Evolutionary conservation across 1,140 invertebrate genomes (phyloP).

Genomic region (Neodiprion lecontei): DNA sequence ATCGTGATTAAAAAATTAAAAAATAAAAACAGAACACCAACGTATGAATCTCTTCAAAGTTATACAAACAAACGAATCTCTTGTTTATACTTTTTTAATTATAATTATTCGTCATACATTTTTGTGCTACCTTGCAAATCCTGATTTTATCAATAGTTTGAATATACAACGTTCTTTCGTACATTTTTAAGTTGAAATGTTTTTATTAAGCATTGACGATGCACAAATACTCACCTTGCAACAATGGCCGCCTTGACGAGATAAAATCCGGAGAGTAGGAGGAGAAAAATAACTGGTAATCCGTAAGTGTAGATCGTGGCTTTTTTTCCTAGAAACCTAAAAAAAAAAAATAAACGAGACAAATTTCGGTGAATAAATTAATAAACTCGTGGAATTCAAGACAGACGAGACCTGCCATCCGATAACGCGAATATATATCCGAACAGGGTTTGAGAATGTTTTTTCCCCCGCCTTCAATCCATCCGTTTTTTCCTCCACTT

Average conservation of each 20-base stretch:
- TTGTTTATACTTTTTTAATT: neutral
- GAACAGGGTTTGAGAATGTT: neutral
- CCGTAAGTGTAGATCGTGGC: slow-evolving; percentile 60
- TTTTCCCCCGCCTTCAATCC: neutral
- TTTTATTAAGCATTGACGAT: too few relatives aligned
- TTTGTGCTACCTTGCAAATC: too few relatives aligned
- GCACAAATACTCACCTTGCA: slow-evolving; percentile 46
- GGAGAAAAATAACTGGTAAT: slow-evolving; percentile 53
- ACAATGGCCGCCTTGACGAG: slow-evolving; percentile 60
- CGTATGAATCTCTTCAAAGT: too few relatives aligned
- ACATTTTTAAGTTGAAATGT: too few relatives aligned
- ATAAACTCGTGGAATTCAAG: neutral
- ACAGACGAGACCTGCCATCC: neutral
- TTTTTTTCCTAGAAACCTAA: slow-evolving; percentile 59
- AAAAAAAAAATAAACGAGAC: slow-evolving; percentile 20
- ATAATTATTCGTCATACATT: neutral
- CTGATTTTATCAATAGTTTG: too few relatives aligned
- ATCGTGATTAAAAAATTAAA: too few relatives aligned
- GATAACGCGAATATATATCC: neutral
- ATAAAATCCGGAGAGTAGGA: slow-evolving; percentile 53
- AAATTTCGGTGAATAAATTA: neutral
- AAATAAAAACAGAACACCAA: too few relatives aligned
- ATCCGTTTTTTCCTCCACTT: neutral
- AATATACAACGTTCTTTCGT: too few relatives aligned
- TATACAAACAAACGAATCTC: neutral